Conservation (phyloP, 2,113 vertebrate genomes). For the Chlamydotis undulata region DNA sequence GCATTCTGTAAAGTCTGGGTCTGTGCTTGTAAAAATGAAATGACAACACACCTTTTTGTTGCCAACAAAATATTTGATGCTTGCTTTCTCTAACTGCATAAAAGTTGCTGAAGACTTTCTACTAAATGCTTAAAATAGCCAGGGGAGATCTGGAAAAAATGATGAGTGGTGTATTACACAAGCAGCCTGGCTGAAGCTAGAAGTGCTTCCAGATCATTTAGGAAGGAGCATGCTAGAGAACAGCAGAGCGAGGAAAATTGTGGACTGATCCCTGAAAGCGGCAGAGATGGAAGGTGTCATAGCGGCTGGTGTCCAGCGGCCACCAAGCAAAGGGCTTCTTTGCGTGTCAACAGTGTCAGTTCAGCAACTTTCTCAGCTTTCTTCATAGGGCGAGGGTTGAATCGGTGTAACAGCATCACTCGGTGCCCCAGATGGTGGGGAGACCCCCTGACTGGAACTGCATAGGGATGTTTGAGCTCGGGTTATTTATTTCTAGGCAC, state of each 20-base stretch:
- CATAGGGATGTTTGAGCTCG: neutral
- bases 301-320: neutral
- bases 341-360: neutral
- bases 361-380: neutral
- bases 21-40: neutral
- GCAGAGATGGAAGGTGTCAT: neutral
- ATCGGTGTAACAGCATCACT: fast-evolving
- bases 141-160: constrained; percentile 11
- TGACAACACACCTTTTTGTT: neutral
- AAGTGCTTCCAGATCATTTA: neutral
- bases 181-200: neutral
- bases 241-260: neutral
- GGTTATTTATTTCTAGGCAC: fast-evolving
- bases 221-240: fast-evolving
- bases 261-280: neutral
- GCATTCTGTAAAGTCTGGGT: neutral
- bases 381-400: fast-evolving
- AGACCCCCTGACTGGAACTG: neutral
- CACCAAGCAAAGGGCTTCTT: neutral
- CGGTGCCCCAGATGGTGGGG: fast-evolving
- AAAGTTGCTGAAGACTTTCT: constrained; percentile 15
- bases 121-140: constrained; percentile 18
- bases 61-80: neutral
- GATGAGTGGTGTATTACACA: constrained; percentile 7
- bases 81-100: neutral